These are phyloP conservation scores for Desmodus rotundus DNA, from an alignment of 2,113 vertebrate species.

Conservation along the genomic window DNA sequence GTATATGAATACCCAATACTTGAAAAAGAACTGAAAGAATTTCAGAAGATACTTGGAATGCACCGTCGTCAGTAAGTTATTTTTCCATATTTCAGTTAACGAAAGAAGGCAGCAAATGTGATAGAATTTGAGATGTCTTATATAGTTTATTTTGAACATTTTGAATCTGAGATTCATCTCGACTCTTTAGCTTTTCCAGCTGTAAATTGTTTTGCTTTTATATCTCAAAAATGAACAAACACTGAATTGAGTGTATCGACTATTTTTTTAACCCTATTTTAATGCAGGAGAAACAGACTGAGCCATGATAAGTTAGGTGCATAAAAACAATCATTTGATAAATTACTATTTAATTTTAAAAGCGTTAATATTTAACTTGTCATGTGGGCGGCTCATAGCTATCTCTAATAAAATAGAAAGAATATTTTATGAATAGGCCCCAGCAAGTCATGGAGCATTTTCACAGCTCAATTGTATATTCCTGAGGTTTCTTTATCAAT, in stretches of 20 bases:
- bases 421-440: background rate
- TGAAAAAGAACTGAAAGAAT: constrained; percentile 92
- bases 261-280: background rate
- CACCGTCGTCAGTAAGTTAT: constrained; percentile 94
- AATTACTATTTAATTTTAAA: constrained; percentile 27
- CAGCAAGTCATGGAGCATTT: background rate
- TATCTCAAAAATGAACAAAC: background rate
- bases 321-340: background rate
- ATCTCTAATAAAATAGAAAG: background rate
- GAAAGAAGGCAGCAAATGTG: background rate
- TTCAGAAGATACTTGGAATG: constrained; percentile 93
- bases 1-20: constrained; percentile 93
- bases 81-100: background rate
- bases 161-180: background rate
- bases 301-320: background rate
- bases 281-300: background rate
- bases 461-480: background rate
- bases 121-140: background rate
- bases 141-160: background rate
- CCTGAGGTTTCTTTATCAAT: constrained; percentile 1
- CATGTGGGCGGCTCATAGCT: background rate
- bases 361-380: background rate
- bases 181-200: background rate
- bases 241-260: background rate
- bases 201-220: background rate